Conservation (phyloP, 2,113 vertebrate genomes). For the Malurus cyaneus region DNA sequence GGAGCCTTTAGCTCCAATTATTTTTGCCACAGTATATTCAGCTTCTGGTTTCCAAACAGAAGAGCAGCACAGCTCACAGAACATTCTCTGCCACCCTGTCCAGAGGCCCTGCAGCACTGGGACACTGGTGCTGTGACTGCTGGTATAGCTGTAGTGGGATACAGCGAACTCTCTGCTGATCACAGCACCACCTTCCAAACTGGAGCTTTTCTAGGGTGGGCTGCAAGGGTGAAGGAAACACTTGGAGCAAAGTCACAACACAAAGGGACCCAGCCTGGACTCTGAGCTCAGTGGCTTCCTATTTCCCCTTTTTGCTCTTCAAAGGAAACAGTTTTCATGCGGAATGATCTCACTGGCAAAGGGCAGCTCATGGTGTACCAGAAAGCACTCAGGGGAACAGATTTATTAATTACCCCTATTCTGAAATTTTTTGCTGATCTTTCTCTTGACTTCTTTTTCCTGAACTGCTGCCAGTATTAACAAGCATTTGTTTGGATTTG, state of each 20-base stretch:
- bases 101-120: background rate
- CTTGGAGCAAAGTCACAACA: background rate
- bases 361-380: background rate
- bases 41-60: background rate
- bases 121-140: background rate
- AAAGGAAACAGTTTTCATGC: background rate
- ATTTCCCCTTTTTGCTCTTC: background rate
- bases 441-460: background rate
- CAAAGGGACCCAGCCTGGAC: background rate
- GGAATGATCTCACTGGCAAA: background rate
- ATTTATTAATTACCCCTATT: background rate
- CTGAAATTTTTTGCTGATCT: background rate
- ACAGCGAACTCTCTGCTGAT: fast-evolving
- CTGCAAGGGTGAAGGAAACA: background rate
- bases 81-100: background rate
- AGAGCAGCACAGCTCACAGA: background rate
- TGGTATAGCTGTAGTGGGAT: fast-evolving
- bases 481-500: constrained; percentile 5
- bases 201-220: background rate
- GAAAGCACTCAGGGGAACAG: background rate
- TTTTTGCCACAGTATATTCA: background rate
- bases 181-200: fast-evolving
- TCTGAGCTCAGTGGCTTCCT: background rate
- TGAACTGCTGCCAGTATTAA: background rate
- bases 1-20: background rate